Conservation (phyloP, 2,113 vertebrate genomes). For the Electrona antarctica region DNA sequence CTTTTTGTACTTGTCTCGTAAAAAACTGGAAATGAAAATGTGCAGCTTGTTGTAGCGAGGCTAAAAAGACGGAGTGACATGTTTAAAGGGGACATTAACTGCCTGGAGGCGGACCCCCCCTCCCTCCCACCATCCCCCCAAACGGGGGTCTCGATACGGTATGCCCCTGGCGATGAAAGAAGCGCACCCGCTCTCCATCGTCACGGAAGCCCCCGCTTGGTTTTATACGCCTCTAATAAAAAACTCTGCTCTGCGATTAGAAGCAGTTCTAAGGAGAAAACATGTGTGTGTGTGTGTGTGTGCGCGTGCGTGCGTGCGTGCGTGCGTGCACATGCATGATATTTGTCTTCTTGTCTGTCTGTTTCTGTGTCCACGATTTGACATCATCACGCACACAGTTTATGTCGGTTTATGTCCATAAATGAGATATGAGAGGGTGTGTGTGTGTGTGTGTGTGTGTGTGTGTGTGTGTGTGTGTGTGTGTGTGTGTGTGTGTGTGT, state of each 20-base stretch:
- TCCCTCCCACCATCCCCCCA: not conserved
- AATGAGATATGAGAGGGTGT: too few relatives aligned
- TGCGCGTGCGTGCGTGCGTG: not conserved
- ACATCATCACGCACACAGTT: too few relatives aligned
- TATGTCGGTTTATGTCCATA: too few relatives aligned
- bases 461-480: too few relatives aligned
- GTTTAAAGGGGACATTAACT: not conserved
- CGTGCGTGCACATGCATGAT: slow-evolving; percentile 5
- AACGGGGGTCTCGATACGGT: not conserved
- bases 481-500: too few relatives aligned
- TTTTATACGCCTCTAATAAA: not conserved
- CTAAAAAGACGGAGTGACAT: slow-evolving; percentile 3
- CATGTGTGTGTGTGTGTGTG: slow-evolving; percentile 7
- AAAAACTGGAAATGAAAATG: not conserved
- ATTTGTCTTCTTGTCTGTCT: too few relatives aligned
- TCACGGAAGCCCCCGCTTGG: not conserved
- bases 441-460: not conserved
- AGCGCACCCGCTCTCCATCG: slow-evolving; percentile 3
- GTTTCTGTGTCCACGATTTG: too few relatives aligned
- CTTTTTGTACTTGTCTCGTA: slow-evolving; percentile 11
- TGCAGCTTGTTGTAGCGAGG: not conserved
- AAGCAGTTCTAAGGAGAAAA: not conserved
- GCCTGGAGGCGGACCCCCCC: not conserved
- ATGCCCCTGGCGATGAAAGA: not conserved
- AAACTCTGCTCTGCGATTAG: slow-evolving; percentile 1